These are phyloP conservation scores for Abscondita cerata DNA, from an alignment of 2,888 invertebrate species.

Conservation along the genomic window DNA sequence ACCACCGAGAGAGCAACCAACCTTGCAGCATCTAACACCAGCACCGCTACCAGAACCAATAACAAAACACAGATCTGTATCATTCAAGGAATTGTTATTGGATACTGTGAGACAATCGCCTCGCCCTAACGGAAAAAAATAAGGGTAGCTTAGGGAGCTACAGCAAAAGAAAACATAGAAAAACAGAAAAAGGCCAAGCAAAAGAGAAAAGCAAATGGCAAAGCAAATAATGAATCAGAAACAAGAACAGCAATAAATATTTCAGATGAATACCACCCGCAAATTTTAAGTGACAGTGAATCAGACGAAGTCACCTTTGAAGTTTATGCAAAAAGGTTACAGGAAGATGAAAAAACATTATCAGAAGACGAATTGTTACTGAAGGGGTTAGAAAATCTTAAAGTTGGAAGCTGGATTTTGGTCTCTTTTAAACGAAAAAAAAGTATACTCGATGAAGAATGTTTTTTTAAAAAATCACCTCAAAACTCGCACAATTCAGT, in stretches of 20 bases:
- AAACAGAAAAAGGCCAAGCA: constrained; percentile 2
- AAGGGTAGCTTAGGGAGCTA: too few relatives aligned
- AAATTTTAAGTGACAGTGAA: constrained; percentile 4
- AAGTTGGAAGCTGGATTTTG: background rate
- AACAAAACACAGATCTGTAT: too few relatives aligned
- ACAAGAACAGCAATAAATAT: background rate
- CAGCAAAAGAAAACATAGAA: constrained; percentile 1
- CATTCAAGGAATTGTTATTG: too few relatives aligned
- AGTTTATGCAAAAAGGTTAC: background rate
- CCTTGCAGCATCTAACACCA: too few relatives aligned
- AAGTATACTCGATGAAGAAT: too few relatives aligned
- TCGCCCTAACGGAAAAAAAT: too few relatives aligned
- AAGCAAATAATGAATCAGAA: background rate
- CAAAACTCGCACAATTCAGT: background rate
- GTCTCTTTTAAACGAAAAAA: constrained; percentile 6
- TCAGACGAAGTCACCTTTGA: constrained; percentile 1
- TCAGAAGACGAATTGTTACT: constrained; percentile 1
- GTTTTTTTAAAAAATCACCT: background rate
- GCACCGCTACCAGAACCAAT: too few relatives aligned
- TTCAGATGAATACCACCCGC: constrained; percentile 1
- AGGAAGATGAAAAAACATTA: background rate
- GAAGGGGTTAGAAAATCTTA: background rate
- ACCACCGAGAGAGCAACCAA: too few relatives aligned
- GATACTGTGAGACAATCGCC: too few relatives aligned
- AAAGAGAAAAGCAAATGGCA: background rate